A percentile compares a stretch with the other conserved stretches of the same genome.
These are phyloP conservation scores for Augochlorella aurata DNA, from an alignment of 2,888 invertebrate genomes.

Conservation along the genomic window DNA sequence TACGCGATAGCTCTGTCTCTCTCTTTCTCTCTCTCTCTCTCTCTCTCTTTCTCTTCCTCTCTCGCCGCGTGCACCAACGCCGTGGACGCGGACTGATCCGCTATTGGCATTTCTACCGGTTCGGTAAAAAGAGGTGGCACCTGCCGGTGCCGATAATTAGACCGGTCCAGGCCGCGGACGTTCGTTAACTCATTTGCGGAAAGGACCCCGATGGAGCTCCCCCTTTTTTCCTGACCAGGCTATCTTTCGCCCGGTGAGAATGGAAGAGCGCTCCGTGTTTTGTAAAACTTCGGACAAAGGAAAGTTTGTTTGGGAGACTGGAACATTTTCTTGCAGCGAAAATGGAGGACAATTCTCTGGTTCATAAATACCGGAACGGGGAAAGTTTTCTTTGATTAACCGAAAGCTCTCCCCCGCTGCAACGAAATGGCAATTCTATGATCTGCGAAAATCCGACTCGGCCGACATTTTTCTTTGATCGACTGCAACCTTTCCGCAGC, in stretches of 20 bases:
- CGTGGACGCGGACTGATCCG: background rate
- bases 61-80: background rate
- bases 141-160: background rate
- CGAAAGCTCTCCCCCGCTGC: background rate
- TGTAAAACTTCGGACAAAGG: background rate
- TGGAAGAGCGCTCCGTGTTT: background rate
- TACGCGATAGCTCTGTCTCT: background rate
- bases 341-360: background rate
- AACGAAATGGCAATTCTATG: background rate
- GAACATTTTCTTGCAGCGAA: background rate
- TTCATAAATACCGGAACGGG: background rate
- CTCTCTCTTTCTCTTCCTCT: too few relatives aligned
- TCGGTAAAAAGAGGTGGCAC: background rate
- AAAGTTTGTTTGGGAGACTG: background rate
- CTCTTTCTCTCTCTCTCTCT: too few relatives aligned
- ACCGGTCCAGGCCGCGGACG: background rate
- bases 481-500: too few relatives aligned
- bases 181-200: background rate
- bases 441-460: too few relatives aligned
- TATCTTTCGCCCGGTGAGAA: background rate
- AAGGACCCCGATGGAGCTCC: background rate
- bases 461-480: too few relatives aligned
- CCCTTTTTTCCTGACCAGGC: too few relatives aligned
- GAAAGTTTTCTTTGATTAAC: background rate
- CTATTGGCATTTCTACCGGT: background rate